phyloP scores from a whole-genome alignment of 2,797 vertebrate genomes.

The Myripristis jacobus region DNA sequence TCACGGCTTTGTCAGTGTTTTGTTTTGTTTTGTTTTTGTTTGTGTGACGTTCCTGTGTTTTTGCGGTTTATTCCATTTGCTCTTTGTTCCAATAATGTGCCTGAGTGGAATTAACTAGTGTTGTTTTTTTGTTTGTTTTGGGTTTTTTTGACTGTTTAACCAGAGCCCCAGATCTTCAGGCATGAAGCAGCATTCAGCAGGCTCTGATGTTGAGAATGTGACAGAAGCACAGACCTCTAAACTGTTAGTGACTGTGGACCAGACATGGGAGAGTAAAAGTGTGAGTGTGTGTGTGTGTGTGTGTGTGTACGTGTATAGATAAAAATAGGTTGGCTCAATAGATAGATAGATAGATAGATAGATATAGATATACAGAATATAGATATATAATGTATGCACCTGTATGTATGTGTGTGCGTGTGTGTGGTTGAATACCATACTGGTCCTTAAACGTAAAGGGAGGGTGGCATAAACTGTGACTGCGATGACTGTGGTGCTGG shows the following conservation, averaged over 20 bases:
- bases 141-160: conserved; percentile 41
- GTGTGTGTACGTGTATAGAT: conserved; percentile 19
- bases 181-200: conserved; percentile 65
- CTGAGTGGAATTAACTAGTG: conserved; percentile 65
- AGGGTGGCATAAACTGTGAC: conserved; percentile 50
- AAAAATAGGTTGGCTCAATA: too few species aligned
- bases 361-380: too few species aligned
- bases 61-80: neutral
- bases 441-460: conserved; percentile 56
- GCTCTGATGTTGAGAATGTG: conserved; percentile 77
- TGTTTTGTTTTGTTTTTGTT: conserved; percentile 24
- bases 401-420: conserved; percentile 34
- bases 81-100: conserved; percentile 68
- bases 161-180: conserved; percentile 55
- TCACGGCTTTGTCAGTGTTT: conserved; percentile 46
- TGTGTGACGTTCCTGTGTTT: conserved; percentile 21
- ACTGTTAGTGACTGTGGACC: conserved; percentile 69
- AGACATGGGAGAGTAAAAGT: conserved; percentile 26
- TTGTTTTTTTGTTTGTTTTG: neutral
- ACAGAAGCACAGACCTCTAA: conserved; percentile 74
- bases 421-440: conserved; percentile 33
- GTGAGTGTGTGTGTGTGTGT: neutral
- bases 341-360: too few species aligned
- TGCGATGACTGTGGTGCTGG: conserved; percentile 42
- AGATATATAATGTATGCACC: too few species aligned